Evolutionary conservation across 2,888 invertebrate species (phyloP).

Genomic region (Mesorhabditis belari): DNA sequence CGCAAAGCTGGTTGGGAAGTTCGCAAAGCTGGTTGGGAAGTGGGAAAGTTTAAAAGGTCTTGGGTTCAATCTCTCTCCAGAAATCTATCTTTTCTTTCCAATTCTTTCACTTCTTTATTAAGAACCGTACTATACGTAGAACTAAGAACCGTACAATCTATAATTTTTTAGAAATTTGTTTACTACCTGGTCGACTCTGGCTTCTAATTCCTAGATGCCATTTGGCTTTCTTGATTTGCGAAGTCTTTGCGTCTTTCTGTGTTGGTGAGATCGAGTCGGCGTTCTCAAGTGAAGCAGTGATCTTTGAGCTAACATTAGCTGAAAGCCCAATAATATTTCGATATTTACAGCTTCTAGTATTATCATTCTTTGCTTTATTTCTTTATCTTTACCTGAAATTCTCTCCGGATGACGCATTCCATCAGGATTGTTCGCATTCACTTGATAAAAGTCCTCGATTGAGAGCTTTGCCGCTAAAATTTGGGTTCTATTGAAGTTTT

Average conservation of each 20-base stretch:
- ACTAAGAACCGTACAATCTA: too few species aligned
- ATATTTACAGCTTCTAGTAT: too few species aligned
- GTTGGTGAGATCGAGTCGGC: conserved; percentile 9
- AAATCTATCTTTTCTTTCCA: too few species aligned
- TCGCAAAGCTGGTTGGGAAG: too few species aligned
- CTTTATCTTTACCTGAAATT: conserved; percentile 57
- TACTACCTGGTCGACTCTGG: conserved; percentile 76
- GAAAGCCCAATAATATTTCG: background rate
- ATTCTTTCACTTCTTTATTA: too few species aligned
- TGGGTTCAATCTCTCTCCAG: too few species aligned
- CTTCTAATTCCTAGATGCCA: conserved; percentile 95
- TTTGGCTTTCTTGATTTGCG: conserved; percentile 67
- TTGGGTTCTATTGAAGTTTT: background rate
- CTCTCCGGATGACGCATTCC: conserved; percentile 57
- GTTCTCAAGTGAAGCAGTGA: conserved; percentile 4
- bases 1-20: too few species aligned
- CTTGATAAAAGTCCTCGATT: conserved; percentile 79
- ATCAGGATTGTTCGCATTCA: conserved; percentile 60
- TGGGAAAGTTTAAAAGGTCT: too few species aligned
- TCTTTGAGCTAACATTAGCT: background rate
- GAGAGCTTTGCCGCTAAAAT: conserved; percentile 54
- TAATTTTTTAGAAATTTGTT: too few species aligned
- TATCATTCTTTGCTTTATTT: too few species aligned
- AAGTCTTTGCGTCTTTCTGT: conserved; percentile 3
- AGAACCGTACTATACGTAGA: too few species aligned